Conservation (phyloP, 2,797 vertebrate genomes). For the Lates japonicus region DNA sequence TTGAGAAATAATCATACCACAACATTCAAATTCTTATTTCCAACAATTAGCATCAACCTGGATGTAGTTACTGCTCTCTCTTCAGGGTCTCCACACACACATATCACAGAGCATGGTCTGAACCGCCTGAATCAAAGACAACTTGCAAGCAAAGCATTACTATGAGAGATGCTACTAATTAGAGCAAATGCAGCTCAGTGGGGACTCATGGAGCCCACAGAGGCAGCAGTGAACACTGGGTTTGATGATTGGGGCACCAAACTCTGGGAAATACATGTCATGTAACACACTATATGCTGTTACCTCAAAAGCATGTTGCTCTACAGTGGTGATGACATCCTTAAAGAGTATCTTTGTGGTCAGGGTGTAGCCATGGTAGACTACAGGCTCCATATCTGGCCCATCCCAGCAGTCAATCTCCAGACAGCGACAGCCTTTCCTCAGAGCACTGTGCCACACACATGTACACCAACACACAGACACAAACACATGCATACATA, state of each 20-base stretch:
- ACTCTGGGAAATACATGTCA: slow-evolving; percentile 11
- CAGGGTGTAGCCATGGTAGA: slow-evolving; percentile 92
- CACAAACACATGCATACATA: slow-evolving; percentile 2
- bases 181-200: slow-evolving; percentile 46
- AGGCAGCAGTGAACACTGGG: slow-evolving; percentile 14
- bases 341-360: slow-evolving; percentile 91
- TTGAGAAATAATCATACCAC: slow-evolving; percentile 30
- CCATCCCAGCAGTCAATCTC: slow-evolving; percentile 96
- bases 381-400: slow-evolving; percentile 85
- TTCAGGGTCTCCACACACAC: neutral
- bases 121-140: slow-evolving; percentile 43
- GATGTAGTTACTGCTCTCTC: slow-evolving; percentile 24
- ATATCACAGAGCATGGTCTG: slow-evolving; percentile 45
- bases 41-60: slow-evolving; percentile 36
- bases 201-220: slow-evolving; percentile 20
- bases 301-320: slow-evolving; percentile 90
- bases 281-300: slow-evolving; percentile 25
- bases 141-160: slow-evolving; percentile 30
- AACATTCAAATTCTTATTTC: slow-evolving; percentile 28
- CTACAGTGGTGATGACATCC: slow-evolving; percentile 88
- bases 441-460: slow-evolving; percentile 85
- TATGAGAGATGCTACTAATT: slow-evolving; percentile 51
- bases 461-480: slow-evolving; percentile 8
- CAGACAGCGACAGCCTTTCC: slow-evolving; percentile 92
- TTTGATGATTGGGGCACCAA: slow-evolving; percentile 4